Evolutionary conservation across 2,888 invertebrate genomes (phyloP).

Genomic region (Cerceris ruficornis): DNA sequence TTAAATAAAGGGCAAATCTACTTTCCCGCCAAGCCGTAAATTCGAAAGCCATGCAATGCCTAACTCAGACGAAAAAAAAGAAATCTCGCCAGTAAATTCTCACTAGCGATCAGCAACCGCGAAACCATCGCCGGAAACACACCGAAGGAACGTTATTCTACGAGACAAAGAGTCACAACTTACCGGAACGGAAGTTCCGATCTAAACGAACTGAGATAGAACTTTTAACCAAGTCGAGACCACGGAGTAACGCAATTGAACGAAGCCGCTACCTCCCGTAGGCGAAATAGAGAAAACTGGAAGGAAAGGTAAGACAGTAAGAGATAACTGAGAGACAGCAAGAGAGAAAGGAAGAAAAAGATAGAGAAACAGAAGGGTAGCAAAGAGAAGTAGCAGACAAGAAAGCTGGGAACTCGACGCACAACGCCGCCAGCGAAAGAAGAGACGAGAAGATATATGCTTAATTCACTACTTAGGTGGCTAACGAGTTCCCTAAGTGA

Average conservation of each 20-base stretch:
- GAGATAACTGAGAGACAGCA: neutral
- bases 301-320: slow-evolving; percentile 1
- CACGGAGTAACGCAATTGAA: slow-evolving; percentile 49
- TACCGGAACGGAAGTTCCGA: slow-evolving; percentile 16
- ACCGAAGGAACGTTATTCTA: slow-evolving; percentile 39
- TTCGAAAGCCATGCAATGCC: neutral
- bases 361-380: slow-evolving; percentile 9
- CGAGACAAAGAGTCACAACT: slow-evolving; percentile 43
- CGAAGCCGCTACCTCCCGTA: neutral
- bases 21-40: no score
- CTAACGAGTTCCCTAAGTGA: slow-evolving; percentile 67
- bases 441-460: slow-evolving; percentile 61
- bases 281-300: slow-evolving; percentile 1
- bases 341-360: slow-evolving; percentile 21
- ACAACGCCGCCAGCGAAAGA: slow-evolving; percentile 42
- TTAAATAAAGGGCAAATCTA: no score
- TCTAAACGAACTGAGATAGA: slow-evolving; percentile 27
- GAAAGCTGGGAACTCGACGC: slow-evolving; percentile 51
- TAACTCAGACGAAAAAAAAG: neutral
- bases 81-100: neutral
- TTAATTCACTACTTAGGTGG: slow-evolving; percentile 64
- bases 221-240: slow-evolving; percentile 32
- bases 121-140: neutral
- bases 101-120: neutral
- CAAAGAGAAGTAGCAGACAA: slow-evolving; percentile 17